Evolutionary conservation across 1,140 invertebrate genomes (phyloP).

Genomic region (Palaemon carinicauda): DNA sequence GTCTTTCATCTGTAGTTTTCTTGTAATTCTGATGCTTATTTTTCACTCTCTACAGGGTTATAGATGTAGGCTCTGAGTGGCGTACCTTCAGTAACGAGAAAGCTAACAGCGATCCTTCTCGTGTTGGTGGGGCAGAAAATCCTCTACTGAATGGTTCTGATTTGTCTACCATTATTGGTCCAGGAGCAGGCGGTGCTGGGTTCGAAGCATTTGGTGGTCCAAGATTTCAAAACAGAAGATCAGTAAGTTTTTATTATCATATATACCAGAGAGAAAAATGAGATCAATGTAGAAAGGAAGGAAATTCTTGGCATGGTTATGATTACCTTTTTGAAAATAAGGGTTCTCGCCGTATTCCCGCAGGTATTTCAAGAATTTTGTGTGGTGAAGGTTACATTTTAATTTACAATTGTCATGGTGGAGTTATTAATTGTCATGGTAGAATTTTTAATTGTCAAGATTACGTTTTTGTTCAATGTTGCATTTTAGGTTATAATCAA

Average conservation of each 20-base stretch:
- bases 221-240: slow-evolving; percentile 93
- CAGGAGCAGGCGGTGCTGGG: slow-evolving; percentile 83
- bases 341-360: too few species aligned
- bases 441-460: too few species aligned
- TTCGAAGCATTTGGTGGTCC: slow-evolving; percentile 85
- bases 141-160: slow-evolving; percentile 94
- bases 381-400: too few species aligned
- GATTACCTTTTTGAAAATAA: too few species aligned
- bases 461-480: too few species aligned
- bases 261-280: too few species aligned
- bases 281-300: too few species aligned
- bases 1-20: background rate
- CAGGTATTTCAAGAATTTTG: too few species aligned
- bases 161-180: slow-evolving; percentile 96
- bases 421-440: too few species aligned
- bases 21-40: slow-evolving; percentile 35
- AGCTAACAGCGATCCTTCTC: slow-evolving; percentile 93
- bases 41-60: slow-evolving; percentile 76
- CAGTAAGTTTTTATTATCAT: slow-evolving; percentile 69
- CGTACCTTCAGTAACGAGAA: slow-evolving; percentile 99
- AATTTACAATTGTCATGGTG: too few species aligned
- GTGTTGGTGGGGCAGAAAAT: slow-evolving; percentile 98
- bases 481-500: too few species aligned
- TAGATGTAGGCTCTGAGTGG: slow-evolving; percentile 99
- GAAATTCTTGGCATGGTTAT: too few species aligned